Evolutionary conservation across 2,113 vertebrate species (phyloP), one percentile per base, ranked within the genome.

Genomic region (Origma solitaria): DNA sequence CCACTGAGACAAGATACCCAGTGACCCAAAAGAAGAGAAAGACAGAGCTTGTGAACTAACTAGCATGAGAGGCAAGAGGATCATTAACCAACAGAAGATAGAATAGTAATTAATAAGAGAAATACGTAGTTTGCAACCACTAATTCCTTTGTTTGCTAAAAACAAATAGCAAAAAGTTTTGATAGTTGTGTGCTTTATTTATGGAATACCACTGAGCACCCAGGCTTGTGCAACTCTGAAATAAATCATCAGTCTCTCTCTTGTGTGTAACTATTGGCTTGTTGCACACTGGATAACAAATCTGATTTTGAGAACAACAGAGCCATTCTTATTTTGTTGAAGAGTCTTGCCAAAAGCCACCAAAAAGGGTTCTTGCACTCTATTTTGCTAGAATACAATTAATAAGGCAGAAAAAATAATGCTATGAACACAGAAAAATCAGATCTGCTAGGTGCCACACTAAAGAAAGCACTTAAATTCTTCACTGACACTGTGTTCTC

Each of bases 21-120:
- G 7, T 35, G 44, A 27, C 14, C 53, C 45, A 44, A 77, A 58
- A 50, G 27, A 33, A 68, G 37, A 51, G 27, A 68, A 60, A 33
- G 33, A 51, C 22, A 37, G 9, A 86, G 10, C 10, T 23, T 19
- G 9, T 45, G 27, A 77, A 37, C 25, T 22, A 37, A 22, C 35
- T 58, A 37, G 19, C 38, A 33, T 13, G 27, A 22, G 37, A 60
- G 18, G 12, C 0, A 0, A 68, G 33, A 60, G 27, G 60, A 69
- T 60, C 11, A 37, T 53, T 10, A 60, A 28, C 10, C 18, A 44
- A 45, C 10, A 45, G 15, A 69, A 38, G 18, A 45, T 6, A 60
- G 12, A 45, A 45, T 13, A 23, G 4, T 33, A 45, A 28, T 33
- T 60, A 44, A 28, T 27, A 53, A 45, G 9, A 51, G 5, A 68